These are phyloP conservation scores for Elgaria multicarinata DNA, from an alignment of 2,113 vertebrate genomes.

Conservation along the genomic window DNA sequence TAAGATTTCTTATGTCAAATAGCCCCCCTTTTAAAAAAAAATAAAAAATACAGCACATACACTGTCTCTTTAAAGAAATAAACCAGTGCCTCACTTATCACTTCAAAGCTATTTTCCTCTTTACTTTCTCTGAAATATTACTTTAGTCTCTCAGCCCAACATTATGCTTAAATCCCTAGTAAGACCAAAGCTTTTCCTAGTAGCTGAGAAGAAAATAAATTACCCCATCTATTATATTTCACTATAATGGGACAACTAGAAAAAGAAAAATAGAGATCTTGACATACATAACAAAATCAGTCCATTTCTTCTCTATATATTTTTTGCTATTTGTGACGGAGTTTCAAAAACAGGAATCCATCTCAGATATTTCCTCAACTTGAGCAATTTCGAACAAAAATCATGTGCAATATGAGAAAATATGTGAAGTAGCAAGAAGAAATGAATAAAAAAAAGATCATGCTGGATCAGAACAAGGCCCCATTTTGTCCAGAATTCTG, in stretches of 20 bases:
- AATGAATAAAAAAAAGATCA: neutral
- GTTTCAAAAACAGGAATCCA: neutral
- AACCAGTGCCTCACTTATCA: conserved; percentile 30
- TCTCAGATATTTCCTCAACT: neutral
- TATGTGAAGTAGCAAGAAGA: neutral
- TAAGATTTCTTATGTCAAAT: conserved; percentile 30
- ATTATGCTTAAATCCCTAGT: conserved; percentile 46
- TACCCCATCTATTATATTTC: conserved; percentile 27
- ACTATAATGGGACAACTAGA: conserved; percentile 11
- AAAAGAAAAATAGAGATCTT: conserved; percentile 18
- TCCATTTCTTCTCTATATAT: conserved; percentile 23
- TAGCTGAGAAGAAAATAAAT: conserved; percentile 51
- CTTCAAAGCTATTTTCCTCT: conserved; percentile 35
- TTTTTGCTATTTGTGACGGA: neutral
- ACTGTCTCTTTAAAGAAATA: neutral
- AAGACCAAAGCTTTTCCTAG: conserved; percentile 25
- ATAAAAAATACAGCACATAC: neutral
- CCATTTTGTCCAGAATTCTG: too few relatives aligned
- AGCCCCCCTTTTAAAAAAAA: conserved; percentile 16
- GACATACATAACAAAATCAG: neutral
- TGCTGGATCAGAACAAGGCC: too few relatives aligned
- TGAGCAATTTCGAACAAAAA: neutral
- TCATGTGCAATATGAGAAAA: neutral
- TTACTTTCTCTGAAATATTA: conserved; percentile 34
- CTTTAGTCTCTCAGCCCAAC: conserved; percentile 13